A percentile compares a stretch with the other conserved stretches of the same genome.
Conservation (phyloP, 2,888 invertebrate species). For the Nasonovia ribisnigri region DNA sequence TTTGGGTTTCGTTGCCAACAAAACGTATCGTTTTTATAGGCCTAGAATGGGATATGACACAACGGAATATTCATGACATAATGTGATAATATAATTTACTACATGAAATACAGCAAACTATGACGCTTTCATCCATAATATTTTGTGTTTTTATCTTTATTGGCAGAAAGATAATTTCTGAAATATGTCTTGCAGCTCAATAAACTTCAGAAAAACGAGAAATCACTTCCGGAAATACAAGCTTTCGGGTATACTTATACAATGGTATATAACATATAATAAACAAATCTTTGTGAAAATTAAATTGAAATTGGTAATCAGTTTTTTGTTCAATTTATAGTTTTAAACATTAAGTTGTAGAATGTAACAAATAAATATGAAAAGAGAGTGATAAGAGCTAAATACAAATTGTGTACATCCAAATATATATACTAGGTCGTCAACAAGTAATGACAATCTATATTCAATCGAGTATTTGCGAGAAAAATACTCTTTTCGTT, state of each 20-base stretch:
- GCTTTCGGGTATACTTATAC: background rate
- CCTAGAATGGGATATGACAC: background rate
- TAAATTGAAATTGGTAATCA: background rate
- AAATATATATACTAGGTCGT: background rate
- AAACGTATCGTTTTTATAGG: background rate
- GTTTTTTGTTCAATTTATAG: background rate
- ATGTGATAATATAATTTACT: background rate
- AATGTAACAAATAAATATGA: background rate
- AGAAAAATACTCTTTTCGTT: background rate
- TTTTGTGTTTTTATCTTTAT: background rate
- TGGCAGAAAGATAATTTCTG: background rate
- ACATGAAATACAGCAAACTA: background rate
- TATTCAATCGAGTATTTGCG: background rate
- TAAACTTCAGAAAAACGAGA: background rate
- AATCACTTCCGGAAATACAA: background rate
- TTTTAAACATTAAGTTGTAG: background rate
- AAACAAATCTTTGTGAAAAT: background rate
- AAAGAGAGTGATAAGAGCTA: background rate
- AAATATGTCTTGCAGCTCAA: background rate
- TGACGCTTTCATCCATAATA: background rate
- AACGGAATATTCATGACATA: background rate
- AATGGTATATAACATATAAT: background rate
- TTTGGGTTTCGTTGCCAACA: conserved; percentile 9
- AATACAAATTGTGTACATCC: background rate
- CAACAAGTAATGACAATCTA: background rate